phyloP scores from a whole-genome alignment of 1,140 invertebrate genomes.

The Chrysopa pallens region DNA sequence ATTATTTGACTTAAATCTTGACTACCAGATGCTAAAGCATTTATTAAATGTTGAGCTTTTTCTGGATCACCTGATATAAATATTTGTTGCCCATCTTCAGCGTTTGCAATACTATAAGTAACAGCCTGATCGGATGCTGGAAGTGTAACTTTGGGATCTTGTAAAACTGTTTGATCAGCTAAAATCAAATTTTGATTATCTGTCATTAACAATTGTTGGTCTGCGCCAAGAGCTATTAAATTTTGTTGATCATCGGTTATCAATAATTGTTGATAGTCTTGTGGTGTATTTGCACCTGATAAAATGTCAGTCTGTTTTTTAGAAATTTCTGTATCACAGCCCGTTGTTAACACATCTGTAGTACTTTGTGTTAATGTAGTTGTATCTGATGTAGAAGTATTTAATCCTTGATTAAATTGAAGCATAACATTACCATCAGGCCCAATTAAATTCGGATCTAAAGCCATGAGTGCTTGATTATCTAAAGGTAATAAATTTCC shows the following conservation, averaged over 20 bases:
- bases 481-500: slow-evolving; percentile 50
- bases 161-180: slow-evolving; percentile 2
- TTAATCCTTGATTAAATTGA: slow-evolving; percentile 16
- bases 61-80: slow-evolving; percentile 21
- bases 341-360: neutral
- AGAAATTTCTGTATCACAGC: neutral
- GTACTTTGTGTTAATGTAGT: neutral
- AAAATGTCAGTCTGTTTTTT: neutral
- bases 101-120: slow-evolving; percentile 4
- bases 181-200: neutral
- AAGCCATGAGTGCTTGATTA: slow-evolving; percentile 35
- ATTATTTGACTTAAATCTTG: slow-evolving; percentile 19
- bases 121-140: neutral
- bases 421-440: slow-evolving; percentile 19
- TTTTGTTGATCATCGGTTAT: neutral
- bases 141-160: neutral
- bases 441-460: slow-evolving; percentile 16
- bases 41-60: slow-evolving; percentile 19
- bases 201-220: neutral
- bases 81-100: slow-evolving; percentile 15
- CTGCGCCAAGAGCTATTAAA: neutral
- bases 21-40: slow-evolving; percentile 19
- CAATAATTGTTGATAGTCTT: neutral
- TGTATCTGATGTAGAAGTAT: too few species aligned
- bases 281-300: neutral